A percentile compares a stretch with the other conserved stretches of the same genome.
These are phyloP conservation scores for Eubasilissa regina DNA, from an alignment of 1,140 invertebrate genomes.

Conservation along the genomic window DNA sequence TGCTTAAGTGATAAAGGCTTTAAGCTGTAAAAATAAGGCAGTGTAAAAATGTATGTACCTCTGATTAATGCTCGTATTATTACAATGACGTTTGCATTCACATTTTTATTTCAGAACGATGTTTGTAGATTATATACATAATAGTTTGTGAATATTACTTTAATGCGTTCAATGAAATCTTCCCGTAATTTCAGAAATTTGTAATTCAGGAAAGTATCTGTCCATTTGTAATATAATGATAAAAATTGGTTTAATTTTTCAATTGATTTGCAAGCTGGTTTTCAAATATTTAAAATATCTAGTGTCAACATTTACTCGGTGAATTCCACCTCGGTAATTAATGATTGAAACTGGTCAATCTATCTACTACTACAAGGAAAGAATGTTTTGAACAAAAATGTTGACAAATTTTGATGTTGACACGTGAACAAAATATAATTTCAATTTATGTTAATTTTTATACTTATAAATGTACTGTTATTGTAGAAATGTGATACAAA, in stretches of 20 bases:
- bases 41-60: slow-evolving; percentile 13
- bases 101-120: not conserved
- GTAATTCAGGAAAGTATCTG: too few relatives aligned
- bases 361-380: not conserved
- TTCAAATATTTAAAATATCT: too few relatives aligned
- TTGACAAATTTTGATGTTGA: not conserved
- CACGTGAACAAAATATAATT: slow-evolving; percentile 30
- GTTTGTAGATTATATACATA: slow-evolving; percentile 10
- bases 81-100: not conserved
- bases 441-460: slow-evolving; percentile 40
- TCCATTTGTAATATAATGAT: too few relatives aligned
- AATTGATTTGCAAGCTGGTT: too few relatives aligned
- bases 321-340: too few relatives aligned
- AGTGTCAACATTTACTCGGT: too few relatives aligned
- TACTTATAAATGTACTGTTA: slow-evolving; percentile 44
- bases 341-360: too few relatives aligned
- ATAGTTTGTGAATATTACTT: slow-evolving; percentile 18
- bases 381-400: not conserved
- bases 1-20: not conserved
- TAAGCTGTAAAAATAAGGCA: slow-evolving; percentile 7
- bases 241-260: too few relatives aligned
- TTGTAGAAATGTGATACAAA: slow-evolving; percentile 45
- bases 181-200: not conserved
- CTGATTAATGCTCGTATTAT: not conserved
- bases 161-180: not conserved